A percentile compares a stretch with the other conserved stretches of the same genome.
These are phyloP conservation scores for Leptosomus discolor DNA, from an alignment of 2,113 vertebrate genomes.

Conservation along the genomic window DNA sequence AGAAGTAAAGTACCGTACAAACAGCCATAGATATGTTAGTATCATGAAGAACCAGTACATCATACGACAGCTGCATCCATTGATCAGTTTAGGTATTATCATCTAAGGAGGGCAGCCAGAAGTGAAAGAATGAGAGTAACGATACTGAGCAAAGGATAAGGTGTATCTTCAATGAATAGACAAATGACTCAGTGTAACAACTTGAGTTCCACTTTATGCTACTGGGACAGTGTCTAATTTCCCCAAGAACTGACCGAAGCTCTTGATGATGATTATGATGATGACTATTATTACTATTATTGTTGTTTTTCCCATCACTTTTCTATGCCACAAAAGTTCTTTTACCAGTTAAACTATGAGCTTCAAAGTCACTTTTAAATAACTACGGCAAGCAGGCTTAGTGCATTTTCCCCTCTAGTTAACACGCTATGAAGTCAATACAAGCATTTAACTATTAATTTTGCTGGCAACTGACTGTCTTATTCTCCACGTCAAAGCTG, in stretches of 20 bases:
- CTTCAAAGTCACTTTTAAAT: background rate
- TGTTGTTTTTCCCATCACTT: background rate
- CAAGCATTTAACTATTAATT: background rate
- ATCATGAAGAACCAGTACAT: background rate
- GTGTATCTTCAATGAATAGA: background rate
- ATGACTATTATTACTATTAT: background rate
- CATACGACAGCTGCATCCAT: background rate
- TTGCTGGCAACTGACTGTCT: background rate
- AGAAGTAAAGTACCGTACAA: background rate
- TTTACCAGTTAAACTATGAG: background rate
- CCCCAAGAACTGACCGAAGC: background rate
- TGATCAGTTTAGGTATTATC: background rate
- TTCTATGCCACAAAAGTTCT: background rate
- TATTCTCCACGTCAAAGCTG: background rate
- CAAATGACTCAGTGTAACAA: background rate
- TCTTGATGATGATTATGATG: background rate
- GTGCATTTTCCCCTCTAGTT: background rate
- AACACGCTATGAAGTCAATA: background rate
- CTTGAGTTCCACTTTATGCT: background rate
- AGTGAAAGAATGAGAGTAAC: background rate
- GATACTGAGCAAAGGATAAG: background rate
- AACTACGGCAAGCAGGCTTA: background rate
- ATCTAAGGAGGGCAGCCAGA: background rate
- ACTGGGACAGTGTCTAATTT: background rate
- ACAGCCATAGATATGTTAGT: background rate